A percentile compares a stretch with the other conserved stretches of the same genome.
phyloP scores from a whole-genome alignment of 2,888 invertebrate species.

The Spilosoma lubricipeda region DNA sequence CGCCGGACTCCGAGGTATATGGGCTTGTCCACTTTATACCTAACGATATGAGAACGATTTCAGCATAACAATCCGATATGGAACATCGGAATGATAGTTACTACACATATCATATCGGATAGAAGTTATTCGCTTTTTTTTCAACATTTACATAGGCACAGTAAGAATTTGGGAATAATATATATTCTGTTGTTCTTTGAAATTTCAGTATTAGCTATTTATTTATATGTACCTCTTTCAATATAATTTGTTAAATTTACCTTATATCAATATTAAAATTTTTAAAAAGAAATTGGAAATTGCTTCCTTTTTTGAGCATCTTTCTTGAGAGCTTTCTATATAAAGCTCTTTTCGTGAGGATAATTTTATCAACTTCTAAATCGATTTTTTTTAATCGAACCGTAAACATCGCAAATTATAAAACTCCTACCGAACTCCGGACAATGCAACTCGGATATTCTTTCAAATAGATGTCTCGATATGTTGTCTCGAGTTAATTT shows the following conservation, averaged over 20 bases:
- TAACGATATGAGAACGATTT: conserved; percentile 16
- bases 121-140: background rate
- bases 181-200: too few species aligned
- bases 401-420: conserved; percentile 7
- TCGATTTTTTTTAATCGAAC: too few species aligned
- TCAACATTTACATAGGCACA: background rate
- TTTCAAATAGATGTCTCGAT: conserved; percentile 69
- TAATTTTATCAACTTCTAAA: background rate
- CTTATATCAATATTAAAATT: too few species aligned
- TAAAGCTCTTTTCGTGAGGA: too few species aligned
- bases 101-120: too few species aligned
- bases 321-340: too few species aligned
- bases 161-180: too few species aligned
- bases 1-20: conserved; percentile 36
- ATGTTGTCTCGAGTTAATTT: conserved; percentile 64
- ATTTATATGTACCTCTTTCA: too few species aligned
- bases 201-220: too few species aligned
- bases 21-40: conserved; percentile 29
- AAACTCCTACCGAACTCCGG: conserved; percentile 31
- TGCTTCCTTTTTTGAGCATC: too few species aligned
- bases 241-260: too few species aligned
- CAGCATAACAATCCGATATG: background rate
- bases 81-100: background rate
- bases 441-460: conserved; percentile 59
- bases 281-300: too few species aligned